A percentile compares a stretch with the other conserved stretches of the same genome.
Evolutionary conservation across 2,797 vertebrate species (phyloP).

Genomic region (Sebastes baramenuke): DNA sequence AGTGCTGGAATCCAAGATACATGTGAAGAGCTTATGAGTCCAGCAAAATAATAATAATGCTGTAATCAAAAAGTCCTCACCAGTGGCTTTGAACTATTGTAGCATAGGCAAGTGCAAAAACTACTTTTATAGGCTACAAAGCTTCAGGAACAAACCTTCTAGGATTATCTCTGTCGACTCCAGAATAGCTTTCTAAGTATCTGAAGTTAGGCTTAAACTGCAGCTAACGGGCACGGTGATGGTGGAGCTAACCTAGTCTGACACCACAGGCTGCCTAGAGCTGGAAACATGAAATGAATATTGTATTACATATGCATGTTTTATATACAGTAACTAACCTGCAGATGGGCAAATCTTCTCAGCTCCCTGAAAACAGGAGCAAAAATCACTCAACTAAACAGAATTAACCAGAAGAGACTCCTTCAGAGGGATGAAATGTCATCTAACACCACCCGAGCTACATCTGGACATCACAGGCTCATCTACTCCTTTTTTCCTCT

Average conservation of each 20-base stretch:
- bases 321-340: background rate
- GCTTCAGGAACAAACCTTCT: slow-evolving; percentile 19
- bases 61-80: background rate
- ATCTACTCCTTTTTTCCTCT: slow-evolving; percentile 31
- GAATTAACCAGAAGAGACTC: slow-evolving; percentile 31
- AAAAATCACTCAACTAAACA: slow-evolving; percentile 31
- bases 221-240: slow-evolving; percentile 13
- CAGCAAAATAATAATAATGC: background rate
- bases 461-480: slow-evolving; percentile 42
- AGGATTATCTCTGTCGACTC: slow-evolving; percentile 14
- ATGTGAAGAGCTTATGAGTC: background rate
- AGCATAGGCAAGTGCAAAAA: background rate
- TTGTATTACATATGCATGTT: slow-evolving; percentile 41
- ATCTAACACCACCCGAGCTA: slow-evolving; percentile 51
- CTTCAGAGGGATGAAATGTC: slow-evolving; percentile 35
- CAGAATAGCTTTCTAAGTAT: slow-evolving; percentile 4
- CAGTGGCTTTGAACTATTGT: background rate
- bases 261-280: slow-evolving; percentile 45
- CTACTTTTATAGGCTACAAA: slow-evolving; percentile 4
- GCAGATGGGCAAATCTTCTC: slow-evolving; percentile 5
- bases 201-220: slow-evolving; percentile 27
- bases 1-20: background rate
- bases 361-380: background rate
- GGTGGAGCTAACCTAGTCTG: slow-evolving; percentile 45
- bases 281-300: slow-evolving; percentile 46